Conservation (phyloP, 2,888 invertebrate species). For the Pheosia tremula region DNA sequence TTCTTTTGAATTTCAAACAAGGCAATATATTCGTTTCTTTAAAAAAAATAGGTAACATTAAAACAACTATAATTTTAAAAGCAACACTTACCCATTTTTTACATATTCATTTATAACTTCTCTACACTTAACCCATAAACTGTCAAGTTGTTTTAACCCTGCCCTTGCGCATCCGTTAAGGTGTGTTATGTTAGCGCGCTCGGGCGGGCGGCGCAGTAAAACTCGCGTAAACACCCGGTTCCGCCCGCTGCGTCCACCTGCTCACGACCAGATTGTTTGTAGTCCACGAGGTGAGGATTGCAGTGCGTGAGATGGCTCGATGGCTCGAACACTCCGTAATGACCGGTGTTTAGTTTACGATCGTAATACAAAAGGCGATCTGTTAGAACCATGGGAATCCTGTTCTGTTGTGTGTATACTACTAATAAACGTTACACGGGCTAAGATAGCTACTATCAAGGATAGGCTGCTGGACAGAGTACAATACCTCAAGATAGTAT, state of each 20-base stretch:
- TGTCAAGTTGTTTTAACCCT: slow-evolving; percentile 28
- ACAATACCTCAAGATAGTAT: no score
- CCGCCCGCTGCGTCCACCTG: slow-evolving; percentile 76
- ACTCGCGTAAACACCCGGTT: slow-evolving; percentile 70
- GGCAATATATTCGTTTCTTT: background rate
- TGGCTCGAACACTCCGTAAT: slow-evolving; percentile 27
- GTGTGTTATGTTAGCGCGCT: slow-evolving; percentile 47
- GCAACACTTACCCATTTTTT: background rate
- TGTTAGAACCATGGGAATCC: background rate
- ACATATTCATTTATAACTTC: slow-evolving; percentile 7
- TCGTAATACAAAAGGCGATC: background rate
- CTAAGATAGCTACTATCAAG: no score
- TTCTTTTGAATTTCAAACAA: background rate
- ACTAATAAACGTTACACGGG: no score
- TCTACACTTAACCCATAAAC: slow-evolving; percentile 23
- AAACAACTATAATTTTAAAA: no score
- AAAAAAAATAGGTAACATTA: background rate
- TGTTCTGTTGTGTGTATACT: no score
- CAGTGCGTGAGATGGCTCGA: slow-evolving; percentile 9
- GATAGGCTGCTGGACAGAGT: no score
- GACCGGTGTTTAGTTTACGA: background rate
- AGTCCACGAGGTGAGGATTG: slow-evolving; percentile 29
- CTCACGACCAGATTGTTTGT: slow-evolving; percentile 41
- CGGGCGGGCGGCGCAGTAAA: slow-evolving; percentile 49
- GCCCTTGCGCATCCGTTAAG: slow-evolving; percentile 44